Percentiles rank a stretch among this genome's conserved stretches.
These are phyloP conservation scores for Monopis laevigella DNA, from an alignment of 2,888 invertebrate genomes.

Conservation along the genomic window DNA sequence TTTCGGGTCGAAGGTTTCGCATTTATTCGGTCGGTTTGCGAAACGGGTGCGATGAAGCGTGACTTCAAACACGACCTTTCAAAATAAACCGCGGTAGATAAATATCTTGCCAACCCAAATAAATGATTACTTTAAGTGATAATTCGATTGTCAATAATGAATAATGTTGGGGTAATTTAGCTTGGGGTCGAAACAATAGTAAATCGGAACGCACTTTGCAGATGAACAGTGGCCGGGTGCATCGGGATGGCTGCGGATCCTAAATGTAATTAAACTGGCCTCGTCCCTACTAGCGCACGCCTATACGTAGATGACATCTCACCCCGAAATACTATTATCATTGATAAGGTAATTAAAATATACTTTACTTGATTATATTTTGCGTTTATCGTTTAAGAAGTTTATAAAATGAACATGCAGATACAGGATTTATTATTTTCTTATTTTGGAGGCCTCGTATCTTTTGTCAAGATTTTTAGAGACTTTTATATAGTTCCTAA, in stretches of 20 bases:
- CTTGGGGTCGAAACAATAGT: slow-evolving; percentile 50
- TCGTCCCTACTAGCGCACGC: slow-evolving; percentile 28
- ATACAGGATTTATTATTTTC: too few species aligned
- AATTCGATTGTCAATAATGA: slow-evolving; percentile 56
- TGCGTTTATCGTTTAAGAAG: too few species aligned
- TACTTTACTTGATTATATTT: not conserved
- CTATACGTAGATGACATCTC: slow-evolving; percentile 39
- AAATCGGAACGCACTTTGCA: slow-evolving; percentile 67
- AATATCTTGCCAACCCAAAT: not conserved
- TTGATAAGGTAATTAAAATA: slow-evolving; percentile 15
- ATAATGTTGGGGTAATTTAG: slow-evolving; percentile 57
- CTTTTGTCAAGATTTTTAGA: too few species aligned
- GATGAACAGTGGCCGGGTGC: slow-evolving; percentile 45
- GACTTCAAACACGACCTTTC: slow-evolving; percentile 1
- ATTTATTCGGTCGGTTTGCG: slow-evolving; percentile 1
- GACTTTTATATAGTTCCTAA: too few species aligned
- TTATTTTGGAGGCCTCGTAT: too few species aligned
- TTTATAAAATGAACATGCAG: too few species aligned
- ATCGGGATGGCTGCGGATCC: slow-evolving; percentile 26
- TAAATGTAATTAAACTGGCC: slow-evolving; percentile 56
- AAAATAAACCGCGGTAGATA: not conserved
- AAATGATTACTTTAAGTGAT: slow-evolving; percentile 25
- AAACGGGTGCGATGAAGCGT: not conserved
- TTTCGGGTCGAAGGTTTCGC: slow-evolving; percentile 5
- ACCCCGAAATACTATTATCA: slow-evolving; percentile 20